Conservation (phyloP, 53 echinoderm and acorn worm genomes). For the Holothuria scabra region DNA sequence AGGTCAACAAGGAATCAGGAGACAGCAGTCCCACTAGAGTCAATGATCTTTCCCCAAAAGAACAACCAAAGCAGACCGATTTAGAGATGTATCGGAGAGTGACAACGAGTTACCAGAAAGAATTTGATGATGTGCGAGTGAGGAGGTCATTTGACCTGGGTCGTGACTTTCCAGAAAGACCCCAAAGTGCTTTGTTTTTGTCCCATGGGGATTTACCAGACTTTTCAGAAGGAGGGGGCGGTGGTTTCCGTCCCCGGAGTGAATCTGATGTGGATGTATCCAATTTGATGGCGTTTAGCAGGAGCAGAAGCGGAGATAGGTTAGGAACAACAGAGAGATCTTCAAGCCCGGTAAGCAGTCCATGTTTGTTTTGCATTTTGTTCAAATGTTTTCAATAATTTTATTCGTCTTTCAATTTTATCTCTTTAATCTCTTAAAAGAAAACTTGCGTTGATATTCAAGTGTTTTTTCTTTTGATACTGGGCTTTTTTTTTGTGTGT, state of each 20-base stretch:
- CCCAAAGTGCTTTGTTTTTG: constrained; percentile 41
- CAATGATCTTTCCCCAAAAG: constrained; percentile 15
- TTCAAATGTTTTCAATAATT: too few species aligned
- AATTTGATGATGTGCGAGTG: constrained; percentile 36
- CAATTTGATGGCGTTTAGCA: neutral
- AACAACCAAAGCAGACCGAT: neutral
- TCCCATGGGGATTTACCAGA: constrained; percentile 25
- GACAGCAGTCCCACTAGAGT: neutral
- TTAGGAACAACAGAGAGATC: neutral
- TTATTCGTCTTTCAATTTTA: too few species aligned
- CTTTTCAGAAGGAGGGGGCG: constrained; percentile 9
- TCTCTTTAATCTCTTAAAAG: neutral
- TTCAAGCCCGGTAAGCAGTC: constrained; percentile 19
- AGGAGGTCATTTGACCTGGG: constrained; percentile 40
- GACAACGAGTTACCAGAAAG: constrained; percentile 40
- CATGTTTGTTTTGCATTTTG: neutral
- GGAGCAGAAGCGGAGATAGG: constrained; percentile 38
- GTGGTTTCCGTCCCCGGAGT: constrained; percentile 20
- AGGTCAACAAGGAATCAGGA: too few species aligned
- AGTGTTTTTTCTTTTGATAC: too few species aligned
- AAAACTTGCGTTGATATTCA: neutral
- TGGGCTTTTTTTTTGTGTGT: too few species aligned
- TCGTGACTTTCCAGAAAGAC: constrained; percentile 30
- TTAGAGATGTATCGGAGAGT: constrained; percentile 47
- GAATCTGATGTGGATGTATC: constrained; percentile 46